Evolutionary conservation across 2,113 vertebrate species (phyloP), one percentile per base, ranked within the genome.

Genomic region (Pseudorhombus dupliciocellatus): DNA sequence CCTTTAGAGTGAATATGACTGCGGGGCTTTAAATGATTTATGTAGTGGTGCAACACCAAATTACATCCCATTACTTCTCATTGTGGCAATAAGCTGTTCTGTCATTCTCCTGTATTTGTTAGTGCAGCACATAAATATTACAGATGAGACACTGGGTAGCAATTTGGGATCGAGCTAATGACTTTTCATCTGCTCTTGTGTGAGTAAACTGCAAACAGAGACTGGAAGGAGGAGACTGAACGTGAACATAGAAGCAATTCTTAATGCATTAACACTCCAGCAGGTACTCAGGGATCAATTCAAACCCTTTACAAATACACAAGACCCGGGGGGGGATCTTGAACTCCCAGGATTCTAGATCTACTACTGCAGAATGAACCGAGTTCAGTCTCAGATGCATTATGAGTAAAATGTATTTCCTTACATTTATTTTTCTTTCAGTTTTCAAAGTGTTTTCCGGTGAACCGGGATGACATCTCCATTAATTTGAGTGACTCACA

Each of bases 11-110:
- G 68, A 51, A 66, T 28, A 61, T 44, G 46, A 50, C 46, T 50
- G 46, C 46, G 21, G 46, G 46, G 46, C 46, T 50, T 50, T 50
- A 20, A 51, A 53, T 88, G 81, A 90, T 88, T 89, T 87, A 89
- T 88, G 79, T 61, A 28, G 55, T 61, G 4, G 56, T 76, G 61
- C 34, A 81, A 76, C 60, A 74, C 66, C 74, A 88, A 87, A 89
- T 91, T 83, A 87, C 67, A 84, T 81, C 83, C 73, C 87, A 83
- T 89, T 89, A 84, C 81, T 80, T 81, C 84, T 87, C 77, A 80
- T 87, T 84, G 79, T 75, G 60, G 77, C 84, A 83, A 85, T 87
- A 87, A 90, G 79, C 70, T 63, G 66, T 75, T 68, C 44, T 78
- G 83, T 81, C 83, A 79, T 80, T 84, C 64, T 60, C 69, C 70